Conservation (phyloP, 2,113 vertebrate genomes). For the Pitta sordida region DNA sequence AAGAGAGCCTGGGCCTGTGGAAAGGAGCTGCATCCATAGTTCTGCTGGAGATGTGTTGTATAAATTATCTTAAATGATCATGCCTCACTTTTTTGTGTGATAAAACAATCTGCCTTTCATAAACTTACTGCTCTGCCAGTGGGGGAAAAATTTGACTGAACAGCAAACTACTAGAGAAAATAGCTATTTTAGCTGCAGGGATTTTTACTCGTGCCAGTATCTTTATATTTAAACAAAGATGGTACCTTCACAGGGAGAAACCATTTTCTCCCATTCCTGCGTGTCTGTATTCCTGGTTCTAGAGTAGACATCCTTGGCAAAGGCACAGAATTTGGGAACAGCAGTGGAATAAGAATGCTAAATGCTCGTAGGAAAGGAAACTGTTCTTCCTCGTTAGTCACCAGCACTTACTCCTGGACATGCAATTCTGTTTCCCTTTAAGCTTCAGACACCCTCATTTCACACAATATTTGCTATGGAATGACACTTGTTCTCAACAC, state of each 20-base stretch:
- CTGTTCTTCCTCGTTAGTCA: not conserved
- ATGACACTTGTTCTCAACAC: not conserved
- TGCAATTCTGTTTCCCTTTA: not conserved
- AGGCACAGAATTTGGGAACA: not conserved
- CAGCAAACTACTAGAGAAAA: not conserved
- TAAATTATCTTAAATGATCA: not conserved
- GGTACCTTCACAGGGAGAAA: not conserved
- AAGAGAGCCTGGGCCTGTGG: not conserved
- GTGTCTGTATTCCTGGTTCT: not conserved
- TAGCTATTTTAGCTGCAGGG: not conserved
- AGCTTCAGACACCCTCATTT: not conserved
- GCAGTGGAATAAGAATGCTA: not conserved
- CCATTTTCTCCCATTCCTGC: not conserved
- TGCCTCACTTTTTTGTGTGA: not conserved
- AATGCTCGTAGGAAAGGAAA: not conserved
- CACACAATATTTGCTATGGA: not conserved
- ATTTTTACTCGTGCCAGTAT: not conserved
- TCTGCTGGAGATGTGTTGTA: not conserved
- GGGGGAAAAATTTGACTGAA: not conserved
- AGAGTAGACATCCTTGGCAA: not conserved
- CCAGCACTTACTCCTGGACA: not conserved
- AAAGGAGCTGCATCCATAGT: not conserved
- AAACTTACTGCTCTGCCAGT: not conserved
- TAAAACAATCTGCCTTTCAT: not conserved
- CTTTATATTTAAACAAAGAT: not conserved